Evolutionary conservation across 1,140 invertebrate species (phyloP), one percentile per base, ranked within the genome.

Genomic region (Drosophila varians): DNA sequence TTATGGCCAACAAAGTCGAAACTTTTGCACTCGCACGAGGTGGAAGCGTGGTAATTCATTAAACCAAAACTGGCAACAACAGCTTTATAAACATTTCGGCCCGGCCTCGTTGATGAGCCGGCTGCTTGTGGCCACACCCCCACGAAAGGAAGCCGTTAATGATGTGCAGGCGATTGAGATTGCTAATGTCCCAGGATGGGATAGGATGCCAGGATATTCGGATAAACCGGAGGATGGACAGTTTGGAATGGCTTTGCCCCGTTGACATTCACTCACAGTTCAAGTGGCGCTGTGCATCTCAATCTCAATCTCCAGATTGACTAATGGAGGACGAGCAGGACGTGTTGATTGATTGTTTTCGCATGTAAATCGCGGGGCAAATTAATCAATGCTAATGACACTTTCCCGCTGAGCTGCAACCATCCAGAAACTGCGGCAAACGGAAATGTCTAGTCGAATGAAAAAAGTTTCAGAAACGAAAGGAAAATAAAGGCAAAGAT

Each of bases 371-470:
- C 68, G 77, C 54, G 66, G 66, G 71, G 89, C 78, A 83, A 90
- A 90, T 90, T 90, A 90, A 90, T 90, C 88, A 90, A 90, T 90
- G 88, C 88, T 90, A 90, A 90, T 90, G 88, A 90, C 79, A 90
- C 74, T 74, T 79, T 84, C 56, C 62, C 74, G 53, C 65, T 55
- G 43, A 72, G 77, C 74, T 65, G 74, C 73, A 74, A 56, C 62
- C 76, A 87, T 34, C 57, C 77, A 77, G 74, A 68, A 77, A 46
- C 70, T 53, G 54, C 71, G 57, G 23, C 58, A 71, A 75, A 60
- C 48, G 53, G 56, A 73, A 77, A 34, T 28, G 55, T 72, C 56
- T 72, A 48, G 68, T 26, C 69, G 12, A 47, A 43, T 38, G 6
- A 46, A 53, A 43, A 40, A 26, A 26, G 7, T 31, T 8, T 11